Conservation (phyloP, 2,888 invertebrate species). For the Drosophila neotestacea region DNA sequence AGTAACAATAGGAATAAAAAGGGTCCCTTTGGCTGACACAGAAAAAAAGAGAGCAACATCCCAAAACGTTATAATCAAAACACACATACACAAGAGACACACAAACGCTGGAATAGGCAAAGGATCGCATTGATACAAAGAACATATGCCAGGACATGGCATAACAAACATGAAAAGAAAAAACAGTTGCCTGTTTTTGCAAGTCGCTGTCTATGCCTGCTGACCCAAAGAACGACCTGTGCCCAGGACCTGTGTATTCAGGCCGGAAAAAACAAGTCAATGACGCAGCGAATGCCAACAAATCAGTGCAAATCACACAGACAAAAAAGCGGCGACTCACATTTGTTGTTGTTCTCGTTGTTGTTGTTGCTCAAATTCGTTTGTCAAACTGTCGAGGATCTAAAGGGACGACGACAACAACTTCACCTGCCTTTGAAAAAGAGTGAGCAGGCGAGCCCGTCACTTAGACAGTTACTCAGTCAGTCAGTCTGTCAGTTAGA, state of each 20-base stretch:
- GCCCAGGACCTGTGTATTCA: slow-evolving; percentile 59
- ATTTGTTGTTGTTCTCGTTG: slow-evolving; percentile 4
- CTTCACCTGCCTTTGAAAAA: slow-evolving; percentile 49
- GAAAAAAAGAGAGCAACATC: slow-evolving; percentile 43
- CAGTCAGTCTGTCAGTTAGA: background rate
- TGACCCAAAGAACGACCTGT: slow-evolving; percentile 46
- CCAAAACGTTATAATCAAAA: slow-evolving; percentile 61
- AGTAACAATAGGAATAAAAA: slow-evolving; percentile 31
- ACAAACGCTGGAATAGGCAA: slow-evolving; percentile 31
- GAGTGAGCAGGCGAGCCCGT: slow-evolving; percentile 26
- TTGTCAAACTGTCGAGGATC: slow-evolving; percentile 49
- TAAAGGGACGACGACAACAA: slow-evolving; percentile 5
- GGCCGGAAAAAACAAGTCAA: slow-evolving; percentile 66
- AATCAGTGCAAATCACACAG: slow-evolving; percentile 77
- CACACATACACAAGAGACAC: slow-evolving; percentile 27
- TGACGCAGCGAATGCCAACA: slow-evolving; percentile 68
- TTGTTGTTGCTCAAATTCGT: slow-evolving; percentile 38
- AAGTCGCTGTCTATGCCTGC: slow-evolving; percentile 6
- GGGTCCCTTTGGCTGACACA: slow-evolving; percentile 3
- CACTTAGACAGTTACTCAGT: slow-evolving; percentile 21
- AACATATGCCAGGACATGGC: slow-evolving; percentile 68
- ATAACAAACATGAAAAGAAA: slow-evolving; percentile 52
- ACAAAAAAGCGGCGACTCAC: slow-evolving; percentile 47
- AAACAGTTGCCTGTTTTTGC: slow-evolving; percentile 28
- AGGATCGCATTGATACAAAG: slow-evolving; percentile 60